Conservation (phyloP, 2,113 vertebrate genomes). For the Lutjanus erythropterus region DNA sequence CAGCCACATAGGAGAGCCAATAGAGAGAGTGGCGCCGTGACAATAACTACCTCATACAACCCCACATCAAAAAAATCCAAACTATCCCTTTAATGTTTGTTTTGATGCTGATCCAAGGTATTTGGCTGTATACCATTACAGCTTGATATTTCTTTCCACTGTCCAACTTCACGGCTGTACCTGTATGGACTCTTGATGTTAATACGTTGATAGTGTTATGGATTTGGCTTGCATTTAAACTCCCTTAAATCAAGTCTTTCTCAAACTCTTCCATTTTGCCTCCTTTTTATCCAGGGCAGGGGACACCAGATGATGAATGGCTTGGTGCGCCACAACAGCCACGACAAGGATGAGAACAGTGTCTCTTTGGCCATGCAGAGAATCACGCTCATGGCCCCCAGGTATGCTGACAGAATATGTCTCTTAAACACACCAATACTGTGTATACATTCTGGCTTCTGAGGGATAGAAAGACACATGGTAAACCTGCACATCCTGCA, state of each 20-base stretch:
- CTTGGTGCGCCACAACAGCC: slow-evolving; percentile 56
- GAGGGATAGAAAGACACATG: background rate
- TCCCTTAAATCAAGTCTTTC: background rate
- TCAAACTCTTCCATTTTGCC: slow-evolving; percentile 12
- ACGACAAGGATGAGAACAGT: slow-evolving; percentile 71
- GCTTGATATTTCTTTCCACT: background rate
- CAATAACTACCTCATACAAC: no score
- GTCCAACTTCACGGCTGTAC: background rate
- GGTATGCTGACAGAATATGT: slow-evolving; percentile 79
- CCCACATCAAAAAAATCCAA: no score
- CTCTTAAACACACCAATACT: slow-evolving; percentile 1
- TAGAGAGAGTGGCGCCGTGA: no score
- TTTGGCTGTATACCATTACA: background rate
- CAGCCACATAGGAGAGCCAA: no score
- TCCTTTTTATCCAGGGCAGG: slow-evolving; percentile 60
- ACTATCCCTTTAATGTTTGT: no score
- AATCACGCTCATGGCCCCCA: slow-evolving; percentile 87
- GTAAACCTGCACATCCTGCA: background rate
- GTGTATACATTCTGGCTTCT: background rate
- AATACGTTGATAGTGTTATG: background rate
- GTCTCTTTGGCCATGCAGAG: slow-evolving; percentile 85
- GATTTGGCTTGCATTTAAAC: slow-evolving; percentile 1
- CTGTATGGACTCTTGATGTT: background rate
- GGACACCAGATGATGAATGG: slow-evolving; percentile 69
- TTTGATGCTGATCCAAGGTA: background rate